These are phyloP conservation scores for Bombus balteatus DNA, from an alignment of 1,140 invertebrate species.

Conservation along the genomic window DNA sequence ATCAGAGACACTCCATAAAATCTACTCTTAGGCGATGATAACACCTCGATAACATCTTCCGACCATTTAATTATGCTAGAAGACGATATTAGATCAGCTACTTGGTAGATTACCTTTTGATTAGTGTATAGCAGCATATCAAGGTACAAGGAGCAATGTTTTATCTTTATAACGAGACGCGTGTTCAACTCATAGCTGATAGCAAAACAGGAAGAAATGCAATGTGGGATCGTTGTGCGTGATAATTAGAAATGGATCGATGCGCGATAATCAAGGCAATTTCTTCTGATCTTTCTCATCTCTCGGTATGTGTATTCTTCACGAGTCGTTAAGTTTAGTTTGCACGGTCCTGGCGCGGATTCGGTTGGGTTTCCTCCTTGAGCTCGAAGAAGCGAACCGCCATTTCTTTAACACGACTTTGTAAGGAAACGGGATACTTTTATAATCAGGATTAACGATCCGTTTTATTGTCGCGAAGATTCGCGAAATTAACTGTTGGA, in stretches of 20 bases:
- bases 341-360: neutral
- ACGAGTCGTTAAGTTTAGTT: constrained; percentile 3
- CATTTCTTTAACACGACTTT: neutral
- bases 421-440: constrained; percentile 21
- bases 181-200: no score
- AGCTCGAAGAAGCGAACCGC: neutral
- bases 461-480: constrained; percentile 5
- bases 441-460: constrained; percentile 41
- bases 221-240: neutral
- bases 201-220: no score
- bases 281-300: constrained; percentile 30
- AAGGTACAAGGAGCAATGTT: no score
- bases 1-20: neutral
- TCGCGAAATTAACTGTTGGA: neutral
- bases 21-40: neutral
- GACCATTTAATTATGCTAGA: neutral
- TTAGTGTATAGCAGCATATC: neutral
- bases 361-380: neutral
- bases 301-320: neutral
- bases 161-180: neutral
- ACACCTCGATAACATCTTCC: neutral
- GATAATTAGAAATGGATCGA: constrained; percentile 42
- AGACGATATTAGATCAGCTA: no score
- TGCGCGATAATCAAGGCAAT: constrained; percentile 27
- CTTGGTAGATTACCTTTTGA: neutral